These are phyloP conservation scores for Sesamia nonagrioides DNA, from an alignment of 1,140 invertebrate genomes.

Conservation along the genomic window DNA sequence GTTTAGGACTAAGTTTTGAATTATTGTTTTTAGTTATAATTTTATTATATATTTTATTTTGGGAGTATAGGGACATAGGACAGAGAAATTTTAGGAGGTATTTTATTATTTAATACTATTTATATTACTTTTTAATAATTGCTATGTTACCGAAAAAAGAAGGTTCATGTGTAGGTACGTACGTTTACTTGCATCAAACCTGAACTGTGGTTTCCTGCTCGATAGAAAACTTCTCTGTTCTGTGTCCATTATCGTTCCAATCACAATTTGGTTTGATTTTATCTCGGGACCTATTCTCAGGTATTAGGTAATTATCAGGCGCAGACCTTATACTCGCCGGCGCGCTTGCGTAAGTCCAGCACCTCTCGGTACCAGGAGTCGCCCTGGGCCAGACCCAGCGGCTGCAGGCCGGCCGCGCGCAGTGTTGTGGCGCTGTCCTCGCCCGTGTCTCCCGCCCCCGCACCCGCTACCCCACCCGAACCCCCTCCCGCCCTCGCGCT, in stretches of 20 bases:
- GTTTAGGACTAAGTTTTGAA: constrained; percentile 22
- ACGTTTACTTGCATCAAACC: constrained; percentile 33
- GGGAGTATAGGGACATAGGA: constrained; percentile 10
- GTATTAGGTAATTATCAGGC: constrained; percentile 50
- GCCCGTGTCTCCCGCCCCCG: constrained; percentile 69
- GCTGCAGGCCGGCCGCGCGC: constrained; percentile 80
- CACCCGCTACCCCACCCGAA: constrained; percentile 69
- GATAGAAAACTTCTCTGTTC: constrained; percentile 39
- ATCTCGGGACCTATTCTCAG: constrained; percentile 36
- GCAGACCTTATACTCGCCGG: constrained; percentile 96
- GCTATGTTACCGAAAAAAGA: neutral
- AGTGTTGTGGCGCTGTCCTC: constrained; percentile 76
- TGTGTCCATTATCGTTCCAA: constrained; percentile 13
- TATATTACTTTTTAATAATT: neutral
- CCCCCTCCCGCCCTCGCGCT: constrained; percentile 70
- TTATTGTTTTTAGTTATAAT: neutral
- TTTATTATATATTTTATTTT: constrained; percentile 17
- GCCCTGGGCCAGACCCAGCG: constrained; percentile 82
- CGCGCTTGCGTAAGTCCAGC: constrained; percentile 95
- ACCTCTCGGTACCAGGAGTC: constrained; percentile 94
- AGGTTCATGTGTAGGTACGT: constrained; percentile 15
- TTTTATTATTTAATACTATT: neutral
- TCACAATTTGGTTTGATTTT: neutral
- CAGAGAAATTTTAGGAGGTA: constrained; percentile 35
- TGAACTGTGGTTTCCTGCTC: neutral